Base-by-base conservation (phyloP, 2,113 vertebrate genomes). In the Cercocebus atys region DNA sequence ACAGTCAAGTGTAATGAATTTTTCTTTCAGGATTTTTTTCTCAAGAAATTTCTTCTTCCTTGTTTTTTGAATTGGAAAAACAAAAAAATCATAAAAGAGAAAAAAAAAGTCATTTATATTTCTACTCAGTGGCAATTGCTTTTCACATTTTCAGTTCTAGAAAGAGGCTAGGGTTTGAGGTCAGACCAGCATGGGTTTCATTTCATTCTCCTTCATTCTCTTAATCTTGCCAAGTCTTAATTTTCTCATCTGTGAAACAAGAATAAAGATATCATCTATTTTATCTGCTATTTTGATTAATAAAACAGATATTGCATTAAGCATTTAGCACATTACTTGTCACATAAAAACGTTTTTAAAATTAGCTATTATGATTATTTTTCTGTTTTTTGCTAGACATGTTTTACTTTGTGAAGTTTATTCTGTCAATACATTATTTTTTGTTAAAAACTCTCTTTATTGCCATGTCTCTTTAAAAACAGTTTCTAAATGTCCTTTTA, bases 31-130 rank as follows among this genome's bases (percentile, higher is more conserved):
- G 68, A 27, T 50, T 30, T 40, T 84, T 89, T 55, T 20, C 30
- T 82, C 35, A 43, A 50, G 14, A 92, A 81, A 43, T 66, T 30
- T 23, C n/a, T 80, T 35, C 35, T 86, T 20, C 8, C 66, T 59
- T 85, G 22, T 87, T 92, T 79, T 78, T 50, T 84, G n/a, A 83
- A 59, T 92, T 87, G 81, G 76, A 50, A 85, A 61, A 87, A 55
- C 17, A 64, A 59, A n/a, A 64, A 45, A 45, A 59, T 17, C 61
- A 10, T 20, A 40, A 30, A 50, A 59, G 30, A 68, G 16, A 40
- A 68, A 76, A 17, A 59, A 80, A 55, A 55, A 32, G 13, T 40
- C 8, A 8, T 12, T 2, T n/a, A n/a, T 50, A 18, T 79, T 94
- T 96, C 95, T 88, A 9, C 3, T 8, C 6, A 84, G 23, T 59